Conservation (phyloP, 2,113 vertebrate genomes). For the Phalacrocorax brasilianus region DNA sequence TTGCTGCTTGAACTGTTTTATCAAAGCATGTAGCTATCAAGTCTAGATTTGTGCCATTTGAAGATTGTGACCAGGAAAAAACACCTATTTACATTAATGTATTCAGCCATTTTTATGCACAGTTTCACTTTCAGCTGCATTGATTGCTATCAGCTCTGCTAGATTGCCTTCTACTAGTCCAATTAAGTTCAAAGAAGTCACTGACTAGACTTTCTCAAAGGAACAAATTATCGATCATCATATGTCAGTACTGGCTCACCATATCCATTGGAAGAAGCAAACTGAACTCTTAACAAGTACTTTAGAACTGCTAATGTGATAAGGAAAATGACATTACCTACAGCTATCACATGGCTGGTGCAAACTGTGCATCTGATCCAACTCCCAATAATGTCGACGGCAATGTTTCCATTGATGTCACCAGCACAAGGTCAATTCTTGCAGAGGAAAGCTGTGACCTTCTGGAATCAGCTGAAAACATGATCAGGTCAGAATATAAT, state of each 20-base stretch:
- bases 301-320: not conserved
- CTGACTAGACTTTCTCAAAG: constrained; percentile 24
- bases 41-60: constrained; percentile 32
- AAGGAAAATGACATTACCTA: not conserved
- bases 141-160: constrained; percentile 61
- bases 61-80: constrained; percentile 6
- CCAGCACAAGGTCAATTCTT: not conserved
- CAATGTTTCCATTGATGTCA: constrained; percentile 5
- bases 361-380: not conserved
- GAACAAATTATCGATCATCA: not conserved
- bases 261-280: not conserved
- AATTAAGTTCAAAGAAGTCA: constrained; percentile 42
- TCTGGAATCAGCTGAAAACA: not conserved
- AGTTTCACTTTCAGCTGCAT: constrained; percentile 56
- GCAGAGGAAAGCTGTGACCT: not conserved
- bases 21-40: constrained; percentile 48
- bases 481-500: not conserved
- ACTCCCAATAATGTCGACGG: not conserved
- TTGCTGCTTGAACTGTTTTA: constrained; percentile 48
- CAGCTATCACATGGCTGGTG: not conserved
- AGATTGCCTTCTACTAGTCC: constrained; percentile 30
- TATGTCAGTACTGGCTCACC: not conserved
- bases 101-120: constrained; percentile 37
- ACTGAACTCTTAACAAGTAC: not conserved
- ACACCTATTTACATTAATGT: constrained; percentile 38